These are phyloP conservation scores for Acanthisitta chloris DNA, from an alignment of 2,113 vertebrate species.

Conservation along the genomic window DNA sequence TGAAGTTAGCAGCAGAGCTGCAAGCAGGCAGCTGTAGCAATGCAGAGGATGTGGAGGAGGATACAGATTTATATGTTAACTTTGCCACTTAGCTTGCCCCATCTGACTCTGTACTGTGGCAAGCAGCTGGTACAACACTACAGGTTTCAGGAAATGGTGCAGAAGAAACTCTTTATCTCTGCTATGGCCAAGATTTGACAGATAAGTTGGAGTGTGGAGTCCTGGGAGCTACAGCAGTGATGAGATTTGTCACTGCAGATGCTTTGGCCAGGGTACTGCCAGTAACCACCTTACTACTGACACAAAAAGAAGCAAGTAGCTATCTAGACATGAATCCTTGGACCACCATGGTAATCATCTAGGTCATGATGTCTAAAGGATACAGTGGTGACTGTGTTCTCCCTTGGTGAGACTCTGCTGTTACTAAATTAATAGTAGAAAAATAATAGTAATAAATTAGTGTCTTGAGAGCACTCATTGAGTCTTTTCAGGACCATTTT, in stretches of 20 bases:
- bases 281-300: background rate
- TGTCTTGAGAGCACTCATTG: background rate
- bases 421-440: background rate
- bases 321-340: background rate
- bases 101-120: background rate
- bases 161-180: background rate
- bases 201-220: background rate
- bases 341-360: background rate
- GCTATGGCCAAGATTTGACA: background rate
- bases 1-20: background rate
- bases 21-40: background rate
- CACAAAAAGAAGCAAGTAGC: background rate
- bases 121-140: background rate
- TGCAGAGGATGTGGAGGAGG: background rate
- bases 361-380: background rate
- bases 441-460: background rate
- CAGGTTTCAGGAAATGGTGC: background rate
- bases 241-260: background rate
- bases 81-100: background rate
- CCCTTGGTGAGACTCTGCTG: background rate
- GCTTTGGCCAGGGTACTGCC: background rate
- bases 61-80: background rate
- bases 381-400: background rate
- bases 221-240: background rate
- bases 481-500: background rate